These are phyloP conservation scores for Anableps anableps DNA, from an alignment of 2,797 vertebrate species.

Conservation along the genomic window DNA sequence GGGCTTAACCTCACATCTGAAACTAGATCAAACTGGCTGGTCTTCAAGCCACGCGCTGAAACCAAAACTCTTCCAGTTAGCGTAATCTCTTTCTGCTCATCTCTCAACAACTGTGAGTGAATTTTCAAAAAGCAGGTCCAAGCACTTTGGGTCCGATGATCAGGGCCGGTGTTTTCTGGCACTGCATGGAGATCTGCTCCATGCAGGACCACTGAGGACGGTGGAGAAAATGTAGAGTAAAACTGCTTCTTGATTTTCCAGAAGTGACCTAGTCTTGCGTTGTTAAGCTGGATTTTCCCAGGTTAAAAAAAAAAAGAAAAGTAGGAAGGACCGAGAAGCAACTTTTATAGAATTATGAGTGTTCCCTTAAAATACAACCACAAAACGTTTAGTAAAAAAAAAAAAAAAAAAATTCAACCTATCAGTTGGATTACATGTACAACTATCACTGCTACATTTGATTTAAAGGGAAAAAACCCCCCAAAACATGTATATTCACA, in stretches of 20 bases:
- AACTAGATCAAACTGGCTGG: slow-evolving; percentile 13
- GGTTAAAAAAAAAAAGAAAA: slow-evolving; percentile 7
- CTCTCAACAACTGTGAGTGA: slow-evolving; percentile 15
- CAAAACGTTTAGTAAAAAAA: slow-evolving; percentile 44
- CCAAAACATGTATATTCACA: slow-evolving; percentile 68
- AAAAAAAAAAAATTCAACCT: slow-evolving; percentile 25
- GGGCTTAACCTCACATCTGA: slow-evolving; percentile 47
- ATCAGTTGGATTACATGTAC: slow-evolving; percentile 52
- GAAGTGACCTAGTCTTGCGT: slow-evolving; percentile 30
- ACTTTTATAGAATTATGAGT: slow-evolving; percentile 33
- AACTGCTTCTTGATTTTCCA: slow-evolving; percentile 49
- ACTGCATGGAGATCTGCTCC: background rate
- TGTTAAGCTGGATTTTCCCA: slow-evolving; percentile 14
- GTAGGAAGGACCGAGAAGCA: slow-evolving; percentile 27
- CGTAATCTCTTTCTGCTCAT: slow-evolving; percentile 22
- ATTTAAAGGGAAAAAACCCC: slow-evolving; percentile 47
- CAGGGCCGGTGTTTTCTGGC: slow-evolving; percentile 50
- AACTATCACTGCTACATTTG: slow-evolving; percentile 68
- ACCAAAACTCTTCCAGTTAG: slow-evolving; percentile 32
- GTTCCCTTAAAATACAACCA: slow-evolving; percentile 69
- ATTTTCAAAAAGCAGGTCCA: slow-evolving; percentile 20
- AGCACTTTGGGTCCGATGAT: slow-evolving; percentile 20
- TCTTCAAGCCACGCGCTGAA: slow-evolving; percentile 32
- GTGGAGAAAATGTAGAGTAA: slow-evolving; percentile 38
- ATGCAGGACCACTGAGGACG: slow-evolving; percentile 47